These are phyloP conservation scores for Metopolophium dirhodum DNA, from an alignment of 1,140 invertebrate genomes.

Conservation along the genomic window DNA sequence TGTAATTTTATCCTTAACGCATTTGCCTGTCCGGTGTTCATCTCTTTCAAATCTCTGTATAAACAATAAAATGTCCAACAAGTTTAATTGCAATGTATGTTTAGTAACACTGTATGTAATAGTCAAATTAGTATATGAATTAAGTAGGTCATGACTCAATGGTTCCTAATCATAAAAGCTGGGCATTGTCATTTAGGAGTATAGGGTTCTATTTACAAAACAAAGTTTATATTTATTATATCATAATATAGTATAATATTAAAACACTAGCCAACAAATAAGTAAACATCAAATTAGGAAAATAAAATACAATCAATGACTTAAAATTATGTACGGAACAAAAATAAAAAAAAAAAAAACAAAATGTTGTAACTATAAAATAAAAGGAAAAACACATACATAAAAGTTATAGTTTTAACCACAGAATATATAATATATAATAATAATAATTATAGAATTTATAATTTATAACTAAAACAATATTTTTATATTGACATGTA, in stretches of 20 bases:
- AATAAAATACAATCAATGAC: slow-evolving; percentile 34
- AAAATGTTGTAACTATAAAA: slow-evolving; percentile 26
- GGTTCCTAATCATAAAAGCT: not conserved
- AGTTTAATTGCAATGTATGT: not conserved
- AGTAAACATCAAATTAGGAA: slow-evolving; percentile 56
- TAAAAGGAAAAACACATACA: slow-evolving; percentile 39
- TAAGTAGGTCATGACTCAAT: not conserved
- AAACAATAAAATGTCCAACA: slow-evolving; percentile 34
- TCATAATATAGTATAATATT: slow-evolving; percentile 22
- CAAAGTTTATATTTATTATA: not conserved
- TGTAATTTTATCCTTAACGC: no score
- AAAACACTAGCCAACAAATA: slow-evolving; percentile 57
- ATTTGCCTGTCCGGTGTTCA: slow-evolving; percentile 94
- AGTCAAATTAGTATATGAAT: no score
- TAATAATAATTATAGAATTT: not conserved
- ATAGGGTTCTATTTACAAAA: not conserved
- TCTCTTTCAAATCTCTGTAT: slow-evolving; percentile 89
- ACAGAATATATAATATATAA: not conserved
- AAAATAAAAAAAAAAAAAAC: not conserved
- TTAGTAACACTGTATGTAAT: not conserved
- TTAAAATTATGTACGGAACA: slow-evolving; percentile 35
- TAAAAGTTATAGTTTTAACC: slow-evolving; percentile 36
- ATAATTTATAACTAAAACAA: slow-evolving; percentile 36
- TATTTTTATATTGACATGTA: not conserved
- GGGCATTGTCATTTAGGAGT: not conserved